phyloP scores from a whole-genome alignment of 2,113 vertebrate species.

The Cromileptes altivelis region DNA sequence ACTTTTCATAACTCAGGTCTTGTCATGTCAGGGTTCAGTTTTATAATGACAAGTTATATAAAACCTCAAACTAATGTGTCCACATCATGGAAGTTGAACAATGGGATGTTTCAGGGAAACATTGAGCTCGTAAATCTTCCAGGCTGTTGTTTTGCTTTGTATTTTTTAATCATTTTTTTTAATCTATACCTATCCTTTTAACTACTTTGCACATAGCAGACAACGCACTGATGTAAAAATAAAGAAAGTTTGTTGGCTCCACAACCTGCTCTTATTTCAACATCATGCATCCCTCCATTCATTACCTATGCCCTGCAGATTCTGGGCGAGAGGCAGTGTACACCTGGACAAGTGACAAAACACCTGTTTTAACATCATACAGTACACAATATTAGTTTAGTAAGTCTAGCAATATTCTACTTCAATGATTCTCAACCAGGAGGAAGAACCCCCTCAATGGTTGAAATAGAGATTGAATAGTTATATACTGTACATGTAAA shows the following conservation, averaged over 20 bases:
- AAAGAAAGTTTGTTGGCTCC: conserved; percentile 29
- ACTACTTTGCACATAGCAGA: not conserved
- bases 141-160: not conserved
- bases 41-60: too few species aligned
- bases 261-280: not conserved
- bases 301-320: too few species aligned
- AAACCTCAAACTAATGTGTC: not conserved
- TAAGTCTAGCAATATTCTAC: too few species aligned
- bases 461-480: too few species aligned
- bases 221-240: conserved; percentile 40
- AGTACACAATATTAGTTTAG: too few species aligned
- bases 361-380: too few species aligned
- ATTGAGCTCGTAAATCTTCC: conserved; percentile 66
- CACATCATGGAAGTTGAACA: conserved; percentile 48
- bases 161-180: conserved; percentile 11
- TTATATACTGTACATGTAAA: too few species aligned
- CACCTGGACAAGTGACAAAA: too few species aligned
- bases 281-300: not conserved
- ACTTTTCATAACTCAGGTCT: conserved; percentile 2
- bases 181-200: conserved; percentile 29
- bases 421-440: too few species aligned
- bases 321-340: too few species aligned
- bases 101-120: conserved; percentile 70
- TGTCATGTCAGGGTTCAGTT: not conserved
- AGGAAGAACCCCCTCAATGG: too few species aligned